Conservation (phyloP, 2,797 vertebrate genomes). For the Melopsittacus undulatus region DNA sequence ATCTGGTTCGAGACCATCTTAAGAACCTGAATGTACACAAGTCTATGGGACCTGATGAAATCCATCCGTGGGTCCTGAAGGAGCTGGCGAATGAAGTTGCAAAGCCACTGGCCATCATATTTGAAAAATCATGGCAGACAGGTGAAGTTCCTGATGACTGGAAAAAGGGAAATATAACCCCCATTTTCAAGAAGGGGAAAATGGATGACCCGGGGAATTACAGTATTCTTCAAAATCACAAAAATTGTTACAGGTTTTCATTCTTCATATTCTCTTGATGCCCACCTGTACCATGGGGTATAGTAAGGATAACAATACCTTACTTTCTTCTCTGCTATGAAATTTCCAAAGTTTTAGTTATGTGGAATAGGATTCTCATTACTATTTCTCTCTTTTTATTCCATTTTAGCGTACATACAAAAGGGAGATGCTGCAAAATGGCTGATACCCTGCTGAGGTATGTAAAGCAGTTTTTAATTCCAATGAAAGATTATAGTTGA, state of each 20-base stretch:
- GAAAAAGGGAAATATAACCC: too few relatives aligned
- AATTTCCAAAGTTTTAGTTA: neutral
- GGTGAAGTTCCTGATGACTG: too few relatives aligned
- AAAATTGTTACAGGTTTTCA: neutral
- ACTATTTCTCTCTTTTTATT: neutral
- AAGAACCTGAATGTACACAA: too few relatives aligned
- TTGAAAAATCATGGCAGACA: too few relatives aligned
- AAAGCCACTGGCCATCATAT: too few relatives aligned
- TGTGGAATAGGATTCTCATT: neutral
- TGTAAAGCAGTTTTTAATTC: neutral
- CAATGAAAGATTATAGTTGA: neutral
- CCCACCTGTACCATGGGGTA: neutral
- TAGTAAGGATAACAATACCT: neutral
- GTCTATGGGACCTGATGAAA: too few relatives aligned
- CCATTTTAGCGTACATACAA: neutral
- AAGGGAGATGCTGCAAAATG: neutral
- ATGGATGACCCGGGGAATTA: too few relatives aligned
- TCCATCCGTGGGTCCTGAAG: too few relatives aligned
- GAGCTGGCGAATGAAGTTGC: too few relatives aligned
- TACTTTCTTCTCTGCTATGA: neutral
- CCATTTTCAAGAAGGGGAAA: too few relatives aligned
- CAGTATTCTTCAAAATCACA: neutral
- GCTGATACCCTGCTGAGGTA: neutral
- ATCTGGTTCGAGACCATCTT: too few relatives aligned
- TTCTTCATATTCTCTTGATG: neutral